These are phyloP conservation scores for Malurus alboscapulatus DNA, from an alignment of 2,113 vertebrate genomes.

Conservation along the genomic window DNA sequence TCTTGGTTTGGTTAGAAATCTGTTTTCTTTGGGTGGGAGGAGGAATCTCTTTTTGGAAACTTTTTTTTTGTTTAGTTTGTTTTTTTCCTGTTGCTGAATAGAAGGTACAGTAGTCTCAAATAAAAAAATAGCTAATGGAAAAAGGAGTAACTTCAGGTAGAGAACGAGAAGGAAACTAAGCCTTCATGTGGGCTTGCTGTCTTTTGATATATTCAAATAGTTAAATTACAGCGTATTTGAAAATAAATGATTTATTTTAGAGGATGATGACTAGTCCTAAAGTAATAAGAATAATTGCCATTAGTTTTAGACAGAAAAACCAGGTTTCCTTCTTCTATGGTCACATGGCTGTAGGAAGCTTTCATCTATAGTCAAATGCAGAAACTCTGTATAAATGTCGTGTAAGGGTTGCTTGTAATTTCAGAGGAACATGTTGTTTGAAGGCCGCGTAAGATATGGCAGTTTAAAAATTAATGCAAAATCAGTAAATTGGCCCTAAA, in stretches of 20 bases:
- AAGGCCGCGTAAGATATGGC: not conserved
- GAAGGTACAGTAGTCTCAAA: not conserved
- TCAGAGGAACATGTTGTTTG: not conserved
- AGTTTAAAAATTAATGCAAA: not conserved
- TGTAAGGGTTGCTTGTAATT: not conserved
- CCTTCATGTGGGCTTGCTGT: fast-evolving
- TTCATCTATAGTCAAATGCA: not conserved
- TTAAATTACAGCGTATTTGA: not conserved
- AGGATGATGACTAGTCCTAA: not conserved
- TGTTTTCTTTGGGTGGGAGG: fast-evolving
- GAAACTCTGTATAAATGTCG: not conserved
- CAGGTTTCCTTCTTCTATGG: not conserved
- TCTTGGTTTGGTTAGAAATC: not conserved
- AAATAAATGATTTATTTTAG: not conserved
- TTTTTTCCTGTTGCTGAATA: not conserved
- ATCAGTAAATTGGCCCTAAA: not conserved
- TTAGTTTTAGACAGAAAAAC: not conserved
- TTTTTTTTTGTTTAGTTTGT: not conserved
- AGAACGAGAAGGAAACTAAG: not conserved
- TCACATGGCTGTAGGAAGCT: not conserved
- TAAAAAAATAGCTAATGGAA: not conserved
- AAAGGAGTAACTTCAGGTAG: not conserved
- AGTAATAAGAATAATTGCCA: not conserved
- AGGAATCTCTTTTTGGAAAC: not conserved
- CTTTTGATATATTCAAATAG: not conserved